phyloP scores from a whole-genome alignment of 2,113 vertebrate genomes.

The Athene cunicularia region DNA sequence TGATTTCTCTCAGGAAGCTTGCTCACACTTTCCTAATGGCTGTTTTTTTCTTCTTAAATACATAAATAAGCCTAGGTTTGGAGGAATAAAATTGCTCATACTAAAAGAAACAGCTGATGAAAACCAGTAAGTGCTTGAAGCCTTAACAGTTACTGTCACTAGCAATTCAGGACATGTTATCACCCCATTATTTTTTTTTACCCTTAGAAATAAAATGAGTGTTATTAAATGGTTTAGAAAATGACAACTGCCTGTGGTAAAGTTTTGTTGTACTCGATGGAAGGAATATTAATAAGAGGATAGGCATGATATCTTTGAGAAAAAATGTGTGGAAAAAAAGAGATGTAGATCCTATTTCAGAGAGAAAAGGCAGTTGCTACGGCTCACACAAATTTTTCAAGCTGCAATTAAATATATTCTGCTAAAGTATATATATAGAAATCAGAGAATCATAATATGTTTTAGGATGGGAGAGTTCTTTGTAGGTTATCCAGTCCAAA shows the following conservation, averaged over 20 bases:
- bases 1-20: background rate
- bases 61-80: background rate
- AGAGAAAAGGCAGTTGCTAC: background rate
- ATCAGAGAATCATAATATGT: background rate
- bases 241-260: background rate
- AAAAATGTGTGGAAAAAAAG: background rate
- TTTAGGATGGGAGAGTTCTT: background rate
- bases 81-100: background rate
- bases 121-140: slow-evolving; percentile 10
- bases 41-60: background rate
- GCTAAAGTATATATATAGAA: background rate
- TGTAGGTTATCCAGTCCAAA: background rate
- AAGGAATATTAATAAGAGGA: background rate
- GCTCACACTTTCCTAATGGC: background rate
- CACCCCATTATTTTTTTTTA: slow-evolving; percentile 9
- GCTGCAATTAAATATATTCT: background rate
- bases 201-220: background rate
- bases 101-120: slow-evolving; percentile 31
- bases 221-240: slow-evolving; percentile 31
- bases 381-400: background rate
- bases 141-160: background rate
- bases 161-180: slow-evolving; percentile 32
- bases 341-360: background rate
- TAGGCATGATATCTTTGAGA: background rate
- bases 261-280: background rate